A percentile compares a stretch with the other conserved stretches of the same genome.
Evolutionary conservation across 2,797 vertebrate species (phyloP).

Genomic region (Diplodus sargus): DNA sequence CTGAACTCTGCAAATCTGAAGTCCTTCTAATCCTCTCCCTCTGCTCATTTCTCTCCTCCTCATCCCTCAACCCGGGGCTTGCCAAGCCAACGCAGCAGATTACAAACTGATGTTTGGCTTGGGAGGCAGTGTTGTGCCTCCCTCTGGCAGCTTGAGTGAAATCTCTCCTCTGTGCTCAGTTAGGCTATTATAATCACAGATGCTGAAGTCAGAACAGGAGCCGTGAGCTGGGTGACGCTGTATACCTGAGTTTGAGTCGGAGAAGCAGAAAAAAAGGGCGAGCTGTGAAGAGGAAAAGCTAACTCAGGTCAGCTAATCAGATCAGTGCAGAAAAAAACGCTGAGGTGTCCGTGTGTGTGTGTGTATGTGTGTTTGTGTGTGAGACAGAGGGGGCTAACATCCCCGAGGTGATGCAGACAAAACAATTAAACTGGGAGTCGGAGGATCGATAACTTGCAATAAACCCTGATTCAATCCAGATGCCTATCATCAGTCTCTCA

Average conservation of each 20-base stretch:
- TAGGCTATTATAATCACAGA: conserved; percentile 40
- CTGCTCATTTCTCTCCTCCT: conserved; percentile 52
- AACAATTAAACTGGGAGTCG: conserved; percentile 43
- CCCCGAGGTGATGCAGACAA: conserved; percentile 30
- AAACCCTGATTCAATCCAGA: conserved; percentile 36
- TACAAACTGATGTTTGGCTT: conserved; percentile 63
- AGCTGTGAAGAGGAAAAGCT: conserved; percentile 25
- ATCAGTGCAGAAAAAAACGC: conserved; percentile 64
- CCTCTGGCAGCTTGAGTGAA: conserved; percentile 47
- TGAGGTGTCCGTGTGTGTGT: conserved; percentile 39
- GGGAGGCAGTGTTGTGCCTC: conserved; percentile 39
- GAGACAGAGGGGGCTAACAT: not conserved
- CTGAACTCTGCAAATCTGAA: conserved; percentile 42
- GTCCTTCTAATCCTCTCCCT: conserved; percentile 59
- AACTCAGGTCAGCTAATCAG: conserved; percentile 56
- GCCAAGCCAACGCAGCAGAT: conserved; percentile 67
- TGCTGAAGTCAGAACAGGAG: conserved; percentile 61
- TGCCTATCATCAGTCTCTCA: conserved; percentile 9
- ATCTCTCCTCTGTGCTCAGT: conserved; percentile 48
- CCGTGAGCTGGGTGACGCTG: conserved; percentile 30
- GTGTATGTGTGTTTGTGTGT: conserved; percentile 13
- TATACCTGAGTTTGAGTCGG: conserved; percentile 48
- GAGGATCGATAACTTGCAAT: conserved; percentile 34
- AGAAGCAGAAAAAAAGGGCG: conserved; percentile 45
- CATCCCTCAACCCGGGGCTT: conserved; percentile 39